These are phyloP conservation scores for Pollachius pollachius DNA, from an alignment of 2,113 vertebrate genomes.

Conservation along the genomic window DNA sequence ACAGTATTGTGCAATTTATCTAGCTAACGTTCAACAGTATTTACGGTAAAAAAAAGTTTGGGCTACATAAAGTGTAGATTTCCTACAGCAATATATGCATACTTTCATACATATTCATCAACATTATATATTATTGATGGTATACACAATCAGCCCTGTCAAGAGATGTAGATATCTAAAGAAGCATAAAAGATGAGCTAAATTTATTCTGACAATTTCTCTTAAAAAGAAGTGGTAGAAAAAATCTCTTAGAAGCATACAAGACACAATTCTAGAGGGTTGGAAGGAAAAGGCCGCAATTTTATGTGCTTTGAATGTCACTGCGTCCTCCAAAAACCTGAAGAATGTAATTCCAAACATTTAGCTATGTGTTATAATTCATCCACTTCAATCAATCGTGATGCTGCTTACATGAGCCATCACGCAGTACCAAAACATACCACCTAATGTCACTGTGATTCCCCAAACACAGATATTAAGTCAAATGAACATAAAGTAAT, in stretches of 20 bases:
- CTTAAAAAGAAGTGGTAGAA: conserved; percentile 39
- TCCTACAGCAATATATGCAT: not conserved
- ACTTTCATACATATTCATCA: conserved; percentile 25
- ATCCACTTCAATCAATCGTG: conserved; percentile 40
- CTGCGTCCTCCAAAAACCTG: conserved; percentile 38
- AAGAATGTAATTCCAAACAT: conserved; percentile 47
- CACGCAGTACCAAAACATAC: conserved; percentile 29
- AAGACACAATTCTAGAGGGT: conserved; percentile 34
- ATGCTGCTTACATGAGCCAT: not conserved
- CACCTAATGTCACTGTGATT: conserved; percentile 43
- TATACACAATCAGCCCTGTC: conserved; percentile 47
- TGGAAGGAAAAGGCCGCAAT: conserved; percentile 39
- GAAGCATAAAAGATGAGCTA: conserved; percentile 45
- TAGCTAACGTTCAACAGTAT: too few relatives aligned
- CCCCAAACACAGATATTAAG: conserved; percentile 24
- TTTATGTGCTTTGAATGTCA: conserved; percentile 27
- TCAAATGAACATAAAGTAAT: not conserved
- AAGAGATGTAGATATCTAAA: conserved; percentile 38
- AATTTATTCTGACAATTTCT: conserved; percentile 43
- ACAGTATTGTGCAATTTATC: not conserved
- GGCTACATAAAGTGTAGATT: not conserved
- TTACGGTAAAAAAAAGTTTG: too few relatives aligned
- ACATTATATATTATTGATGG: conserved; percentile 55
- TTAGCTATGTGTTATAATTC: conserved; percentile 44
- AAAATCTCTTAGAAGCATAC: conserved; percentile 38